Evolutionary conservation across 2,113 vertebrate genomes (phyloP).

Genomic region (Apteryx mantelli): DNA sequence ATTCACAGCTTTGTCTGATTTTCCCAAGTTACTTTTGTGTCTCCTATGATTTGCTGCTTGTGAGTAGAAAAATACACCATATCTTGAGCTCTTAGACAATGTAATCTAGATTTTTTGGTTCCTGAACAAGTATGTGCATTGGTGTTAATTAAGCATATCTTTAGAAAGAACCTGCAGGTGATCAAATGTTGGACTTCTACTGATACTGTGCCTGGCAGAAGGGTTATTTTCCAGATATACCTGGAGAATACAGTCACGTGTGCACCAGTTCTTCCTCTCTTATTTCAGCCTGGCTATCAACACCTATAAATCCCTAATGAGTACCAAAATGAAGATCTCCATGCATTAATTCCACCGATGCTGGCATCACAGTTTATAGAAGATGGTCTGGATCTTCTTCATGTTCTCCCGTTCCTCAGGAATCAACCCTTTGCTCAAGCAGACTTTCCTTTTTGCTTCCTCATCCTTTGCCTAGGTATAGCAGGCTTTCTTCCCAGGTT

Average conservation of each 20-base stretch:
- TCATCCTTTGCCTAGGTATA: neutral
- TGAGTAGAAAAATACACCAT: neutral
- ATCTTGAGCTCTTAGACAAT: neutral
- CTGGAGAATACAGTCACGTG: neutral
- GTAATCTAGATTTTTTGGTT: neutral
- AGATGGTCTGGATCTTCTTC: neutral
- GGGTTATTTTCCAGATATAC: neutral
- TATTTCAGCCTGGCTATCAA: neutral
- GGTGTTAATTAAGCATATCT: neutral
- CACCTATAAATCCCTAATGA: neutral
- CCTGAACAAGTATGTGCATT: neutral
- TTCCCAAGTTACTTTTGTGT: neutral
- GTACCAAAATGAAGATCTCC: neutral
- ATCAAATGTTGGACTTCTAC: neutral
- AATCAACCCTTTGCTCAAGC: neutral
- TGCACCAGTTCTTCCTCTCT: neutral
- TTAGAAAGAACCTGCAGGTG: neutral
- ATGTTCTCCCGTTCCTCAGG: neutral
- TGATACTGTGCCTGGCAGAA: neutral
- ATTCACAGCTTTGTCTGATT: neutral
- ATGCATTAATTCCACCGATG: neutral
- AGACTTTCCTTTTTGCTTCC: neutral
- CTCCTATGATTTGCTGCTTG: neutral
- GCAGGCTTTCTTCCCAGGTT: neutral
- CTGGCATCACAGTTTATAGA: neutral